These are phyloP conservation scores for Zosterops lateralis DNA, from an alignment of 2,113 vertebrate genomes.

Conservation along the genomic window DNA sequence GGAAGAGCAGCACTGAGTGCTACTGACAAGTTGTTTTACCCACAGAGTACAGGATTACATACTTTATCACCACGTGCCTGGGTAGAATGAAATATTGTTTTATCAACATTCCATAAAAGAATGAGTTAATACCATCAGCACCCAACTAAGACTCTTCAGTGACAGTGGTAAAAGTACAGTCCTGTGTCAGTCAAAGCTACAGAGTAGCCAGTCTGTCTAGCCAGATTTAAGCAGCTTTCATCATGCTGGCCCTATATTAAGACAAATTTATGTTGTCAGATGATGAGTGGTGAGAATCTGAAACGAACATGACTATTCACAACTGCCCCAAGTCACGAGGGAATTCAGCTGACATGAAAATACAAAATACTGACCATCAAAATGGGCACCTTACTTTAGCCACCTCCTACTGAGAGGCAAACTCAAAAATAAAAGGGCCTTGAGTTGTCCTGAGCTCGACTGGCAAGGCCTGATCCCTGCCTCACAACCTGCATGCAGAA, in stretches of 20 bases:
- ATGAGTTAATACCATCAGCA: background rate
- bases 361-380: background rate
- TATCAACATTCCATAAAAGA: background rate
- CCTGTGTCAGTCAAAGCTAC: background rate
- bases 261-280: background rate
- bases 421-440: background rate
- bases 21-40: background rate
- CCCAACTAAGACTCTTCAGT: background rate
- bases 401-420: background rate
- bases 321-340: background rate
- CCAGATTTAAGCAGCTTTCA: background rate
- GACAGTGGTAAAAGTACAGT: background rate
- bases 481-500: rapidly evolving
- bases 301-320: background rate
- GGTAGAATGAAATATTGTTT: background rate
- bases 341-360: background rate
- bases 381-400: background rate
- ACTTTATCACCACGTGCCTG: background rate
- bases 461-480: background rate
- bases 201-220: background rate
- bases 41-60: background rate
- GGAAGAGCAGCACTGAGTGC: background rate
- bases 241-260: background rate
- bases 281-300: background rate
- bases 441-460: rapidly evolving